Conservation (phyloP, 2,113 vertebrate species). For the Aphyosemion australe region DNA sequence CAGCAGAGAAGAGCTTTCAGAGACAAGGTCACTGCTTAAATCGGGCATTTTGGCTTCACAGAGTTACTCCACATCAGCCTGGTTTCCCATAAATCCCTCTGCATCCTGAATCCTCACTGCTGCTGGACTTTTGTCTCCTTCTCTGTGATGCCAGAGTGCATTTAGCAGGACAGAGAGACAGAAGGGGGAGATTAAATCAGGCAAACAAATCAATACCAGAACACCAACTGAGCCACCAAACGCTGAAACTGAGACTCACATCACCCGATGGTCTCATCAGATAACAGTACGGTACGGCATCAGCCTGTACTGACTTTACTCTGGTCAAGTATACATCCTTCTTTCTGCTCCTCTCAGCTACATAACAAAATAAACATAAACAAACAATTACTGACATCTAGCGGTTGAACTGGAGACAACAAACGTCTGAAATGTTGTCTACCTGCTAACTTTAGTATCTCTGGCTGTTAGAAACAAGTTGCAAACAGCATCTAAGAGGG, state of each 20-base stretch:
- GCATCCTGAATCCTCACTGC: no score
- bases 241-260: conserved; percentile 46
- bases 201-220: conserved; percentile 63
- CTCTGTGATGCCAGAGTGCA: conserved; percentile 10
- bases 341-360: no score
- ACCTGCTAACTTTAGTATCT: no score
- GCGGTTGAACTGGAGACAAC: no score
- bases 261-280: conserved; percentile 53
- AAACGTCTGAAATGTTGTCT: no score
- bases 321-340: not conserved
- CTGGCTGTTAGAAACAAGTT: no score
- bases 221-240: conserved; percentile 47
- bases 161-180: conserved; percentile 49
- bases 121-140: not conserved
- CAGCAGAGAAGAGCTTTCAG: conserved; percentile 30
- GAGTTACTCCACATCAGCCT: conserved; percentile 11
- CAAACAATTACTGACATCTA: no score
- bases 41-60: conserved; percentile 7
- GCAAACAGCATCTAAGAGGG: no score
- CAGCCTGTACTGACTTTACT: not conserved
- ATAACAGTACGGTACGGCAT: conserved; percentile 39
- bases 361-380: no score
- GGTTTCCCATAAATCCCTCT: not conserved
- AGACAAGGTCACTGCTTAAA: conserved; percentile 59
- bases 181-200: conserved; percentile 70